Conservation (phyloP, 1,140 invertebrate genomes). For the Drosophila watanabei region DNA sequence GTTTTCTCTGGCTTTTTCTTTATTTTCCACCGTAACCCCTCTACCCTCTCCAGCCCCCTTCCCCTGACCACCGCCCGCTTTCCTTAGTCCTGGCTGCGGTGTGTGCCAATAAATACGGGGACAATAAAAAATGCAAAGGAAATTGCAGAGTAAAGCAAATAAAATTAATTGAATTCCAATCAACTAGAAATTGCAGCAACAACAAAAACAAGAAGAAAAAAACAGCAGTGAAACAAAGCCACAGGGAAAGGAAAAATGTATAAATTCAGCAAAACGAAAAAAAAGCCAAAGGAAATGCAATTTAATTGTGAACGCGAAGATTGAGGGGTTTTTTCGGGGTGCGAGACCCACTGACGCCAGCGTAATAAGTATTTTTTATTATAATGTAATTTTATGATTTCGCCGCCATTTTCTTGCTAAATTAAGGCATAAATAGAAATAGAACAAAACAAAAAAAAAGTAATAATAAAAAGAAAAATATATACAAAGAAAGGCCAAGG, state of each 20-base stretch:
- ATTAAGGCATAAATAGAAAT: conserved; percentile 83
- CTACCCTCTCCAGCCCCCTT: too few relatives aligned
- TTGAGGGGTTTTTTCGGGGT: conserved; percentile 5
- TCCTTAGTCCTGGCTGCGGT: conserved; percentile 50
- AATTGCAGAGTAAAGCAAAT: conserved; percentile 84
- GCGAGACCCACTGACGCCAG: conserved; percentile 60
- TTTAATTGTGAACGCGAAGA: conserved; percentile 61
- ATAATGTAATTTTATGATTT: conserved; percentile 84
- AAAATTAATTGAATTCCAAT: conserved; percentile 85
- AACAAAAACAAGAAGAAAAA: conserved; percentile 47
- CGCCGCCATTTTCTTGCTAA: conserved; percentile 81
- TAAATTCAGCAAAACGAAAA: conserved; percentile 70
- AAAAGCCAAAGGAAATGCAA: conserved; percentile 61
- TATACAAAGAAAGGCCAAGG: conserved; percentile 41
- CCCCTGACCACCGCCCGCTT: conserved; percentile 4
- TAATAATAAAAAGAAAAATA: conserved; percentile 26
- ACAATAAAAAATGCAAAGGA: conserved; percentile 83
- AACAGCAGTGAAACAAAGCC: conserved; percentile 52
- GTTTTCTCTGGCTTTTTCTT: conserved; percentile 35
- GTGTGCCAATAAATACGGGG: conserved; percentile 73
- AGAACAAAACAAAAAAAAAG: conserved; percentile 55
- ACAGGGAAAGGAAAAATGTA: conserved; percentile 67
- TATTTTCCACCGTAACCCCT: conserved; percentile 8
- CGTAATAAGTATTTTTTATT: conserved; percentile 74
- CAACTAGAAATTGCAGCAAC: conserved; percentile 78